A percentile compares a stretch with the other conserved stretches of the same genome.
Evolutionary conservation across 2,113 vertebrate species (phyloP).

Genomic region (Baryphthengus martii): DNA sequence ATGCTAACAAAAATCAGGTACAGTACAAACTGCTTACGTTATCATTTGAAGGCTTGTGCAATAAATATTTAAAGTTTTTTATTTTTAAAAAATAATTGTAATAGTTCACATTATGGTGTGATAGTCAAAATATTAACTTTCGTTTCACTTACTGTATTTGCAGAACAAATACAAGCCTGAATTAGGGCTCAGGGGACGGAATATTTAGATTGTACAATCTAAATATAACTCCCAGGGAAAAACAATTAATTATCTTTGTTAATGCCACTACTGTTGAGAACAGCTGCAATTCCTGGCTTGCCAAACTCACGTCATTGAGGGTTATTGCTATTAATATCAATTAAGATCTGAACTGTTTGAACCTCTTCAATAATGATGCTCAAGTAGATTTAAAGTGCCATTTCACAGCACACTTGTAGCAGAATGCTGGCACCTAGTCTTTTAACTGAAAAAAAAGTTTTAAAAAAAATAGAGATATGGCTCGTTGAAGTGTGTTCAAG

Average conservation of each 20-base stretch:
- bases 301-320: conserved; percentile 29
- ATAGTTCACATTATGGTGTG: neutral
- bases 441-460: neutral
- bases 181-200: neutral
- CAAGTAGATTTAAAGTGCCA: neutral
- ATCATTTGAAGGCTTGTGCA: neutral
- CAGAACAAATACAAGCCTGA: neutral
- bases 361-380: neutral
- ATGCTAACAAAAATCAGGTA: neutral
- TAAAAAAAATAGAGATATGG: neutral
- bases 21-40: neutral
- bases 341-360: conserved; percentile 45
- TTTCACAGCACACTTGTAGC: neutral
- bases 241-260: conserved; percentile 64
- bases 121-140: neutral
- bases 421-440: neutral
- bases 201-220: conserved; percentile 14
- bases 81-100: neutral
- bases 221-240: conserved; percentile 53
- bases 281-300: conserved; percentile 54
- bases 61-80: neutral
- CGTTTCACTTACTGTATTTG: neutral
- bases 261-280: conserved; percentile 27
- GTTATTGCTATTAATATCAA: conserved; percentile 63
- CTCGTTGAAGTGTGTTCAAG: neutral